A percentile compares a stretch with the other conserved stretches of the same genome.
Evolutionary conservation across 2,113 vertebrate species (phyloP).

Genomic region (Vanacampus margaritifer): DNA sequence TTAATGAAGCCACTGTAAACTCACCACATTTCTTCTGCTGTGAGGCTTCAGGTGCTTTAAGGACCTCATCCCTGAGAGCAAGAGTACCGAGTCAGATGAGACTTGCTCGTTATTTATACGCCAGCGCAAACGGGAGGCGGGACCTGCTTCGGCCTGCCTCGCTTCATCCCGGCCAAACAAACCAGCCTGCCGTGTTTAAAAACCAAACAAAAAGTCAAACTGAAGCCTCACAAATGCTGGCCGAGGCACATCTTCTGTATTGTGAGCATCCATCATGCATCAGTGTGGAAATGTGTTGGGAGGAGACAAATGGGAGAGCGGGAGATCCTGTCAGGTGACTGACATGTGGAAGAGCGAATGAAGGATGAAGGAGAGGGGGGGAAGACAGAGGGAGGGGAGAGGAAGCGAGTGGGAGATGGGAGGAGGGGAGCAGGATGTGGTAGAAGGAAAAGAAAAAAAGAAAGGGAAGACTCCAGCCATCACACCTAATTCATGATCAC

Average conservation of each 20-base stretch:
- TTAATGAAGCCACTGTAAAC: conserved; percentile 38
- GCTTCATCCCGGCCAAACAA: conserved; percentile 26
- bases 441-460: conserved; percentile 54
- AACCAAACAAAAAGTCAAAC: conserved; percentile 3
- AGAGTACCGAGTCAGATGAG: conserved; percentile 53
- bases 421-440: conserved; percentile 61
- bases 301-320: conserved; percentile 11
- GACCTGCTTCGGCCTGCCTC: conserved; percentile 12
- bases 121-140: conserved; percentile 51
- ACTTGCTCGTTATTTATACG: conserved; percentile 57
- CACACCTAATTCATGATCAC: background rate
- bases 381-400: conserved; percentile 12
- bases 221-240: background rate
- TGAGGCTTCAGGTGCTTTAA: conserved; percentile 78
- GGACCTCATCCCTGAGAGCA: conserved; percentile 68
- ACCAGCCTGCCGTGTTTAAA: conserved; percentile 31
- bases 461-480: conserved; percentile 14
- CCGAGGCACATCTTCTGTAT: conserved; percentile 10
- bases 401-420: conserved; percentile 52
- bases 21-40: conserved; percentile 73
- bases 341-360: conserved; percentile 61
- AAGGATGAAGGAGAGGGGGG: conserved; percentile 20
- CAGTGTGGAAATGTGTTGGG: conserved; percentile 20
- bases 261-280: conserved; percentile 44
- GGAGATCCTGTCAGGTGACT: conserved; percentile 49